Conservation (phyloP, 2,888 invertebrate species). For the Ochlodes sylvanus region DNA sequence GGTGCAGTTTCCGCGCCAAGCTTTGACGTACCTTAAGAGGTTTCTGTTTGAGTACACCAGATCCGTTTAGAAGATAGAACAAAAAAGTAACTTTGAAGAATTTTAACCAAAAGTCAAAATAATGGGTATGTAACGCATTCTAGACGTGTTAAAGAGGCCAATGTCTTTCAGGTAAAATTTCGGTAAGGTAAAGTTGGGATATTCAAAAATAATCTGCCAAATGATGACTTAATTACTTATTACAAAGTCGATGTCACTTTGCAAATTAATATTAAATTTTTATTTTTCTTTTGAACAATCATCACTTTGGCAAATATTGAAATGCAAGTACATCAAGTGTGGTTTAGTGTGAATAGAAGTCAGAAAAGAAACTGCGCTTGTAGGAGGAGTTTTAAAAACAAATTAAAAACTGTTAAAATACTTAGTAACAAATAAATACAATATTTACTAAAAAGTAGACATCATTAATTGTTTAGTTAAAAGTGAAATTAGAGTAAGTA, state of each 20-base stretch:
- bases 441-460: too few species aligned
- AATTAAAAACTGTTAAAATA: background rate
- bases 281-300: background rate
- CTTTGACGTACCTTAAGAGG: conserved; percentile 81
- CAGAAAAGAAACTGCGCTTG: background rate
- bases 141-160: background rate
- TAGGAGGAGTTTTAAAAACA: background rate
- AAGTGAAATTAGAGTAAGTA: too few species aligned
- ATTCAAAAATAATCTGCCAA: background rate
- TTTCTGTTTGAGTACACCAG: conserved; percentile 79
- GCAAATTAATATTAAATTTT: too few species aligned
- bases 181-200: background rate
- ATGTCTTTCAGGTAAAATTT: background rate
- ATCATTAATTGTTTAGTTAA: too few species aligned
- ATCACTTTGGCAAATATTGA: conserved; percentile 1
- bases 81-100: conserved; percentile 61
- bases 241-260: too few species aligned
- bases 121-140: conserved; percentile 6
- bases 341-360: background rate
- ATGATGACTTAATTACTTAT: background rate
- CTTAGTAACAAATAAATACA: too few species aligned
- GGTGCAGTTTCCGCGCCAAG: conserved; percentile 67
- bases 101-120: conserved; percentile 21
- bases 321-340: background rate
- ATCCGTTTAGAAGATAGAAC: conserved; percentile 78